Conservation (phyloP, 2,113 vertebrate species). For the Nansenia antarctica region DNA sequence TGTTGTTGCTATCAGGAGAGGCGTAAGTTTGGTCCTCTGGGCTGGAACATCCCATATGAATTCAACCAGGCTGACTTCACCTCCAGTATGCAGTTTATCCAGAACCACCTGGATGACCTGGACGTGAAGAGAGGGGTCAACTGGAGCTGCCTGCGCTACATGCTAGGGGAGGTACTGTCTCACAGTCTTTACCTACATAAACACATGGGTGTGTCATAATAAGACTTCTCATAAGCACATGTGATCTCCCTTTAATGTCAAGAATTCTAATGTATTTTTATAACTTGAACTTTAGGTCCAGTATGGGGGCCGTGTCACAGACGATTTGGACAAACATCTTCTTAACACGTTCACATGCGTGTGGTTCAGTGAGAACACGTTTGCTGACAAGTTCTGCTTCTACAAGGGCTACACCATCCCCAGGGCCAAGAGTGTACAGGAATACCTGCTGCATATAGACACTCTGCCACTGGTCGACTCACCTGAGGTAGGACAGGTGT, state of each 20-base stretch:
- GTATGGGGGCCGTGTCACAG: constrained; percentile 83
- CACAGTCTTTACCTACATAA: background rate
- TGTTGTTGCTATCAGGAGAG: constrained; percentile 72
- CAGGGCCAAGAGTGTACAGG: constrained; percentile 70
- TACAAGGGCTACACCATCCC: constrained; percentile 79
- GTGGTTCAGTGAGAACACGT: constrained; percentile 84
- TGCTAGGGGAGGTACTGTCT: constrained; percentile 73
- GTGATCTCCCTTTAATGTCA: no score
- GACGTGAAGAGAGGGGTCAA: constrained; percentile 74
- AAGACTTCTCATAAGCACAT: no score
- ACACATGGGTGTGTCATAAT: no score
- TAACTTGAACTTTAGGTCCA: no score
- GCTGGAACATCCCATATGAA: constrained; percentile 88
- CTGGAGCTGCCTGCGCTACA: constrained; percentile 83
- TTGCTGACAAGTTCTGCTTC: constrained; percentile 78
- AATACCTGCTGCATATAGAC: constrained; percentile 80
- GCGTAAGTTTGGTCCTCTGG: constrained; percentile 82
- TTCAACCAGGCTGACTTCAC: constrained; percentile 86
- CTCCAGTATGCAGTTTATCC: constrained; percentile 83
- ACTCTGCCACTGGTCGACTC: constrained; percentile 76
- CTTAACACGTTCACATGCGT: constrained; percentile 80
- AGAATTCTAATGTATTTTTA: no score
- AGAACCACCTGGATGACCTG: constrained; percentile 80
- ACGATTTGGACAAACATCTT: constrained; percentile 81
- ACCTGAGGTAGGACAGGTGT: constrained; percentile 76